These are phyloP conservation scores for Drosophila pachea DNA, from an alignment of 1,140 invertebrate species.

Conservation along the genomic window DNA sequence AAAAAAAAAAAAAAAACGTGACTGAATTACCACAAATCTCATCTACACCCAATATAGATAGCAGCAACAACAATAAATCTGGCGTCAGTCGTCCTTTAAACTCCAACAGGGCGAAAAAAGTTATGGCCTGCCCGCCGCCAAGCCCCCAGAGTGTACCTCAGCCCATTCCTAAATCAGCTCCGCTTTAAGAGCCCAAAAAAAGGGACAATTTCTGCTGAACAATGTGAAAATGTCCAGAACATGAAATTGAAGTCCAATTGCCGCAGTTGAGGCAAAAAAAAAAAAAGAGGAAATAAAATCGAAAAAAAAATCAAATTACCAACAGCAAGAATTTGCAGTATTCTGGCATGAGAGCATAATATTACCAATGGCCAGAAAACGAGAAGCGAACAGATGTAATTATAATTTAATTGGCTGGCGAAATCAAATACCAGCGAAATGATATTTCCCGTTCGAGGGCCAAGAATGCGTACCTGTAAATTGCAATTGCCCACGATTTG, in stretches of 20 bases:
- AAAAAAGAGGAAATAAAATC: constrained; percentile 17
- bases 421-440: background rate
- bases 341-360: background rate
- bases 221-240: background rate
- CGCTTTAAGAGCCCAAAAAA: constrained; percentile 13
- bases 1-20: constrained; percentile 45
- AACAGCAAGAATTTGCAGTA: background rate
- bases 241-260: constrained; percentile 26
- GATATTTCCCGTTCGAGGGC: background rate
- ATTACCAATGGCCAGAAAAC: background rate
- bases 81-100: constrained; percentile 29
- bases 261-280: constrained; percentile 8
- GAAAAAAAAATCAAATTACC: constrained; percentile 25
- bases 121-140: no score
- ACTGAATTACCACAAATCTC: constrained; percentile 27
- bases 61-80: constrained; percentile 52
- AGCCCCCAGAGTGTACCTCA: no score
- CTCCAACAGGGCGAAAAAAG: background rate
- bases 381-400: background rate
- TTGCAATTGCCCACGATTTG: background rate
- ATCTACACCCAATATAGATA: constrained; percentile 1
- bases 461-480: background rate
- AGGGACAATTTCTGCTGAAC: constrained; percentile 13
- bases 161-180: no score
- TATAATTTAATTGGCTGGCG: constrained; percentile 5